A percentile compares a stretch with the other conserved stretches of the same genome.
Conservation (phyloP, 2,797 vertebrate genomes). For the Argentina silus region DNA sequence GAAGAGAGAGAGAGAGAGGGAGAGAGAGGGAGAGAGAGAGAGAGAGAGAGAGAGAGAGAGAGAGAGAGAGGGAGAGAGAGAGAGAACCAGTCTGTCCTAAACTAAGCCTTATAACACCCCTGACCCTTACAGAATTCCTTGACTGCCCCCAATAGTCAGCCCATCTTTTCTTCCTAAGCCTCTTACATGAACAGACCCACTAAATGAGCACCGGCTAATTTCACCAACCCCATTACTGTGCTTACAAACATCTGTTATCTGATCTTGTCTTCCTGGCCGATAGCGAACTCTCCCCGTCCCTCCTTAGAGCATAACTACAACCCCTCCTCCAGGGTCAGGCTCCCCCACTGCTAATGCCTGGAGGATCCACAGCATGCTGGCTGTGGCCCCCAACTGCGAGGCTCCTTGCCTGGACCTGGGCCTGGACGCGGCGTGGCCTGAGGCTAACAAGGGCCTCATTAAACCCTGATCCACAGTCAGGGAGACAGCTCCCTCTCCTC, state of each 20-base stretch:
- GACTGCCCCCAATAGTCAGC: not conserved
- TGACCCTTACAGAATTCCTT: not conserved
- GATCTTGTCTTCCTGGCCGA: not conserved
- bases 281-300: no score
- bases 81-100: no score
- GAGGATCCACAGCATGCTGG: no score
- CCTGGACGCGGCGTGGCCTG: slow-evolving; percentile 11
- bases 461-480: slow-evolving; percentile 43
- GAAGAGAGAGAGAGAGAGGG: no score
- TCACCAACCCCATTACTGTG: not conserved
- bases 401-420: slow-evolving; percentile 5
- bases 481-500: slow-evolving; percentile 38
- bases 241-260: not conserved
- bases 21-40: no score
- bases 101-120: no score
- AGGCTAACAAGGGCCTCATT: slow-evolving; percentile 51
- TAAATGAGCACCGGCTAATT: not conserved
- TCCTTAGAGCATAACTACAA: not conserved
- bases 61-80: no score
- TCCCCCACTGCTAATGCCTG: not conserved
- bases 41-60: no score
- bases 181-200: not conserved
- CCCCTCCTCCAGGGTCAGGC: not conserved
- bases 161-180: not conserved
- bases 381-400: slow-evolving; percentile 9